Evolutionary conservation across 2,888 invertebrate species (phyloP), one percentile per base, ranked within the genome.

Genomic region (Cantharis lateralis): DNA sequence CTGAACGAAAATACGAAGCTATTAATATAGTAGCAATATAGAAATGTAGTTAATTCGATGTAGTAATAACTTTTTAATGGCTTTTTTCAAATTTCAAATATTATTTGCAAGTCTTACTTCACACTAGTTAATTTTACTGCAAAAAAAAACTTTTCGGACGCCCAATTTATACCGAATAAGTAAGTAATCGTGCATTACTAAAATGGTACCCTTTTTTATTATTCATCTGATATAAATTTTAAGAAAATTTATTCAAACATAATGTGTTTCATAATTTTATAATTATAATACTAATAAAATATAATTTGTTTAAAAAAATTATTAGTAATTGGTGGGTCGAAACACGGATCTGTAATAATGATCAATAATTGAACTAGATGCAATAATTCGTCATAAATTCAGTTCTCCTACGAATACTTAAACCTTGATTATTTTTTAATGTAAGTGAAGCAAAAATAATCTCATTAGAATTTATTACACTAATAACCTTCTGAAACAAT

Each of bases 341-440:
- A 32, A 48, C 48, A 48, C 48, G 48, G 48, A 48, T 48, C n/a
- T 48, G 9, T 28, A 18, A 28, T 32, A n/a, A n/a, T n/a, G 48
- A 48, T 48, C 48, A n/a, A 48, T 48, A n/a, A 48, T 48, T 48
- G 48, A 48, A 48, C 48, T 48, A 48, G 9, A 48, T 48, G 48
- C 7, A 48, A 48, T 48, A 48, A 48, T 48, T 48, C 48, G 9
- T 48, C n/a, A 48, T 66, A 66, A 66, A 20, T 66, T 20, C n/a
- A 24, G 10, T 20, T 66, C 64, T 18, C 64, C 64, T 66, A 66
- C 64, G 20, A 66, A 66, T 66, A 24, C n/a, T 20, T n/a, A 66
- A 66, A n/a, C 64, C 64, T 66, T 66, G 64, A 66, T 20, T 66
- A 20, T n/a, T 20, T 66, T 66, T 66, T 20, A n/a, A 66, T 66